phyloP scores from a whole-genome alignment of 1,140 invertebrate genomes.

The Anadara kagoshimensis region DNA sequence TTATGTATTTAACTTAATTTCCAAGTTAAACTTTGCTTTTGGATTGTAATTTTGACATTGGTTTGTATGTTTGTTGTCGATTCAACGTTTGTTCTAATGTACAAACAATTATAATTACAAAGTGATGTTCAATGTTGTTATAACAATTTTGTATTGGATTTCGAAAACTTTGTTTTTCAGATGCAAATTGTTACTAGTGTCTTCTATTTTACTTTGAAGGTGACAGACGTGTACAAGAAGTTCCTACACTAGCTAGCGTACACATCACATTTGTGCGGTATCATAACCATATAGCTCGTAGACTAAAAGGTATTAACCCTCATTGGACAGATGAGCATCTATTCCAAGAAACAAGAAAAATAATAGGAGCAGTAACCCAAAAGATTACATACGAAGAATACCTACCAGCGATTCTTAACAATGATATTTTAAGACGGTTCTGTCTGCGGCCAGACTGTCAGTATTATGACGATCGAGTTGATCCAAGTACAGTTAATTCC shows the following conservation, averaged over 20 bases:
- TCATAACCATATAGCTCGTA: constrained; percentile 93
- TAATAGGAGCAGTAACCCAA: constrained; percentile 95
- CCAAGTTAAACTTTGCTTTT: too few relatives aligned
- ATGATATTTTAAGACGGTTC: constrained; percentile 27
- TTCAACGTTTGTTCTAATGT: too few relatives aligned
- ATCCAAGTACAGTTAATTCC: constrained; percentile 93
- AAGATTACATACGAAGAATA: constrained; percentile 96
- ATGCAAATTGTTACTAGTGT: too few relatives aligned
- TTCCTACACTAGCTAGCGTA: constrained; percentile 90
- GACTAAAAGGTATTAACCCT: constrained; percentile 86
- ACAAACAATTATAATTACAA: too few relatives aligned
- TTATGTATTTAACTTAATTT: too few relatives aligned
- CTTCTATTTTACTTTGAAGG: constrained; percentile 72
- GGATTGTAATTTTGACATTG: too few relatives aligned
- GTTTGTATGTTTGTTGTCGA: too few relatives aligned
- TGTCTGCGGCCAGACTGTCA: constrained; percentile 43
- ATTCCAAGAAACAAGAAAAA: constrained; percentile 88
- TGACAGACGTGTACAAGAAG: constrained; percentile 87
- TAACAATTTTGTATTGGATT: too few relatives aligned
- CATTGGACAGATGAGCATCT: constrained; percentile 94
- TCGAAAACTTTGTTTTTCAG: too few relatives aligned
- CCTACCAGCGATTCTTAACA: constrained; percentile 86
- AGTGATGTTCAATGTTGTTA: too few relatives aligned
- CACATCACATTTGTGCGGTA: constrained; percentile 97
- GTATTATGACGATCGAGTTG: constrained; percentile 85